phyloP scores from a whole-genome alignment of 2,888 invertebrate species.

The Lasioglossum leucozonium region DNA sequence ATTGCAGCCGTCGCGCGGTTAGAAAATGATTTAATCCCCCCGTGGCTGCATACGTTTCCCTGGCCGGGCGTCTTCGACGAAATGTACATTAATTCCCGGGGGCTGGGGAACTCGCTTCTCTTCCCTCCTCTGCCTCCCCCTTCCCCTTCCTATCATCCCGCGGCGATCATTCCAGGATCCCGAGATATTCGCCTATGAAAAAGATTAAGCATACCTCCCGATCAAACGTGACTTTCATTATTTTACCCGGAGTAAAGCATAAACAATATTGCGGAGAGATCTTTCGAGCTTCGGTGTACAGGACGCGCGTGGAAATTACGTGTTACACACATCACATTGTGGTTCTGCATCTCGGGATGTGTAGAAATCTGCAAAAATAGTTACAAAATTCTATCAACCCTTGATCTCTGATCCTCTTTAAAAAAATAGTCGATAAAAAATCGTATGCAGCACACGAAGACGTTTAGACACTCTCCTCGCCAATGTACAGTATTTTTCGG shows the following conservation, averaged over 20 bases:
- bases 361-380: too few relatives aligned
- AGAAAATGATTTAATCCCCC: conserved; percentile 62
- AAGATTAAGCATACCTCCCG: conserved; percentile 32
- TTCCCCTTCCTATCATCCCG: background rate
- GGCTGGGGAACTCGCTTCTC: conserved; percentile 42
- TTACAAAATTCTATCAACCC: background rate
- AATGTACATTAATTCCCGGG: conserved; percentile 56
- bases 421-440: background rate
- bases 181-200: conserved; percentile 49
- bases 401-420: background rate
- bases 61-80: conserved; percentile 51
- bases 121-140: background rate
- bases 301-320: background rate
- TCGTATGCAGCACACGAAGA: background rate
- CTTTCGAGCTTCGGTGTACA: background rate
- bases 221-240: conserved; percentile 6
- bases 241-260: background rate
- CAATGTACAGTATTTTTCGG: too few relatives aligned
- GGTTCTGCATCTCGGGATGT: background rate
- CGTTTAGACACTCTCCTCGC: too few relatives aligned
- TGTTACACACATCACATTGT: background rate
- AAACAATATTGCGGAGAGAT: background rate
- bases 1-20: conserved; percentile 52
- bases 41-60: conserved; percentile 43
- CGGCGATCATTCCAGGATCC: conserved; percentile 26